These are phyloP conservation scores for Etheostoma cragini DNA, from an alignment of 2,113 vertebrate genomes.

Conservation along the genomic window DNA sequence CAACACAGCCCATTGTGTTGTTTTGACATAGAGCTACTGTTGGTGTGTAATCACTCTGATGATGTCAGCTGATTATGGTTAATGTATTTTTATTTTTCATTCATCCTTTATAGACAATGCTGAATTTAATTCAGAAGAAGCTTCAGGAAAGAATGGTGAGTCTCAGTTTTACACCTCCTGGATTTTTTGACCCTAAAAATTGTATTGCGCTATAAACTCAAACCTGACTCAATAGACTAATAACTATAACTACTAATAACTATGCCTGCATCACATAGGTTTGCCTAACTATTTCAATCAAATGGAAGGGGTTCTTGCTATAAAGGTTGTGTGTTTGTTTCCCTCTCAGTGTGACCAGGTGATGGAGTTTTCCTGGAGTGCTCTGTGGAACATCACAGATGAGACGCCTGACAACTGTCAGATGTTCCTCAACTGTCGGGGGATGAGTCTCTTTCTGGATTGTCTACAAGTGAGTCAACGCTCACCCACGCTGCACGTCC, in stretches of 20 bases:
- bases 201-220: too few relatives aligned
- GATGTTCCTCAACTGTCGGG: slow-evolving; percentile 97
- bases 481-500: too few relatives aligned
- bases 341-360: slow-evolving; percentile 93
- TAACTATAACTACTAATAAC: too few relatives aligned
- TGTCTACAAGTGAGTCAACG: slow-evolving; percentile 89
- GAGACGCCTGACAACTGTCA: slow-evolving; percentile 98
- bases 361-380: slow-evolving; percentile 99
- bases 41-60: neutral
- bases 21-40: neutral
- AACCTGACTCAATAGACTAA: neutral
- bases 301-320: neutral
- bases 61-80: neutral
- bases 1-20: neutral
- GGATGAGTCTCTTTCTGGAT: slow-evolving; percentile 97
- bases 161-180: slow-evolving; percentile 32
- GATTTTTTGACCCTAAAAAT: neutral
- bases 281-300: neutral
- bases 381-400: slow-evolving; percentile 98
- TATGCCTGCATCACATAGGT: neutral
- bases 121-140: slow-evolving; percentile 98
- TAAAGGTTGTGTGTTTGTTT: slow-evolving; percentile 11
- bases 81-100: neutral
- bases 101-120: slow-evolving; percentile 89
- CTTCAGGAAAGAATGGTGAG: slow-evolving; percentile 93